Percentiles rank a stretch among this genome's conserved stretches.
These are phyloP conservation scores for Parambassis ranga DNA, from an alignment of 2,797 vertebrate species.

Conservation along the genomic window DNA sequence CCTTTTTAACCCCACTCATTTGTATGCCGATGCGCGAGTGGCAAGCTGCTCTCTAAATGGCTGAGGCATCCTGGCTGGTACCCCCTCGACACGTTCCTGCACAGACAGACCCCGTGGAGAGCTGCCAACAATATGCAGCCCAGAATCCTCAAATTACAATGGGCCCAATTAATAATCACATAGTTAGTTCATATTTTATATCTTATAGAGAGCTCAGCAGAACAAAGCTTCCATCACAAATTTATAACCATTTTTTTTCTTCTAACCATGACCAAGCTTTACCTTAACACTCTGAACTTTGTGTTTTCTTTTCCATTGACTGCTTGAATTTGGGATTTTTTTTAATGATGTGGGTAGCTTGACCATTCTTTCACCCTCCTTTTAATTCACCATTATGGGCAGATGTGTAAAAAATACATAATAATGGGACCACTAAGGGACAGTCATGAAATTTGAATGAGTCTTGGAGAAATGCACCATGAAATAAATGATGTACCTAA, in stretches of 20 bases:
- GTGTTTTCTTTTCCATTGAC: slow-evolving; percentile 62
- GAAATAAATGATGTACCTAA: slow-evolving; percentile 59
- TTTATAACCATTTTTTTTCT: slow-evolving; percentile 71
- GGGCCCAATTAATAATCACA: slow-evolving; percentile 99
- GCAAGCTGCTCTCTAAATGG: slow-evolving; percentile 99
- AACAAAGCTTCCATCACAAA: slow-evolving; percentile 85
- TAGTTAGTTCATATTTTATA: slow-evolving; percentile 99
- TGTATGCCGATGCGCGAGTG: slow-evolving; percentile 96
- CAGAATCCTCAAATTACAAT: slow-evolving; percentile 98
- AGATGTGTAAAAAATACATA: slow-evolving; percentile 73
- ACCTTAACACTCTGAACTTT: slow-evolving; percentile 74
- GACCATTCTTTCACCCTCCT: slow-evolving; percentile 70
- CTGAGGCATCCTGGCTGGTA: slow-evolving; percentile 93
- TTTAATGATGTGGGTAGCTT: slow-evolving; percentile 74
- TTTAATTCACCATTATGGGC: slow-evolving; percentile 70
- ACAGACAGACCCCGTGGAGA: slow-evolving; percentile 97
- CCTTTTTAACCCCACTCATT: slow-evolving; percentile 99
- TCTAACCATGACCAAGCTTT: slow-evolving; percentile 66
- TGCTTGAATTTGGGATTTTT: slow-evolving; percentile 54
- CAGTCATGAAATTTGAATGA: slow-evolving; percentile 76
- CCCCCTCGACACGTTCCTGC: slow-evolving; percentile 96
- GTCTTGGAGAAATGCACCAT: slow-evolving; percentile 59
- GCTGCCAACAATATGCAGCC: slow-evolving; percentile 96
- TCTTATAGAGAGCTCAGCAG: slow-evolving; percentile 82
- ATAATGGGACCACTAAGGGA: slow-evolving; percentile 72